Base-by-base conservation (phyloP, 2,113 vertebrate genomes). In the Elanus axillaris region DNA sequence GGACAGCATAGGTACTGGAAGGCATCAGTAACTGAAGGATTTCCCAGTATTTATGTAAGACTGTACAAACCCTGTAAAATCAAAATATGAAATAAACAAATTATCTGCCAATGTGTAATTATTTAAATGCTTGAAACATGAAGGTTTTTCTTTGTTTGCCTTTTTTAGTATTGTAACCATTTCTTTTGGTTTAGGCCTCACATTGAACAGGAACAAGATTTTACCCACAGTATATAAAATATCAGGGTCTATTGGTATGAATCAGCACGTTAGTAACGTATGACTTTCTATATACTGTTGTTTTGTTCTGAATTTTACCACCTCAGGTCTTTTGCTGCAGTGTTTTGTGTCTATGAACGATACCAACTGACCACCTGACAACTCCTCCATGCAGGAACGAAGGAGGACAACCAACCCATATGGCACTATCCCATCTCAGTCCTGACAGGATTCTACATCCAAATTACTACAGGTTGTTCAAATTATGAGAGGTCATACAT, bases 281-380 rank as follows among this genome's bases (percentile, higher is more conserved):
- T 9, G 10, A 10, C 43, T 67, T 74, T 58, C 31, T n/a, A 42
- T n/a, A 42, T 25, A 73, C 17, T 38, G 10, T 6, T 0, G 0
- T 84, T 94, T 74, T 56, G 40, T 15, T 45, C 29, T 42, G 36
- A 67, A 60, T 95, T 84, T 78, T 78, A 91, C 29, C 32, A 52
- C 25, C 52, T 56, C 26, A 29, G 32, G n/a, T 63, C 75, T 77
- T 55, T 27, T 66, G 42, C 74, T 56, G 38, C 15, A 8, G 18
- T 34, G 32, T 68, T 93, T 75, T 72, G 32, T 58, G 52, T 36
- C 60, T 36, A 17, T 11, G 8, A 93, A 75, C 2, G 8, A 47
- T 31, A 60, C 25, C 23, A 71, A 42, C 36, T 27, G 29, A 90
- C 60, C 2, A 5, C 20, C 38, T 62, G 58, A 5, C 43, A 71